These are phyloP conservation scores for Muntiacus reevesi DNA, from an alignment of 2,113 vertebrate genomes.

Conservation along the genomic window DNA sequence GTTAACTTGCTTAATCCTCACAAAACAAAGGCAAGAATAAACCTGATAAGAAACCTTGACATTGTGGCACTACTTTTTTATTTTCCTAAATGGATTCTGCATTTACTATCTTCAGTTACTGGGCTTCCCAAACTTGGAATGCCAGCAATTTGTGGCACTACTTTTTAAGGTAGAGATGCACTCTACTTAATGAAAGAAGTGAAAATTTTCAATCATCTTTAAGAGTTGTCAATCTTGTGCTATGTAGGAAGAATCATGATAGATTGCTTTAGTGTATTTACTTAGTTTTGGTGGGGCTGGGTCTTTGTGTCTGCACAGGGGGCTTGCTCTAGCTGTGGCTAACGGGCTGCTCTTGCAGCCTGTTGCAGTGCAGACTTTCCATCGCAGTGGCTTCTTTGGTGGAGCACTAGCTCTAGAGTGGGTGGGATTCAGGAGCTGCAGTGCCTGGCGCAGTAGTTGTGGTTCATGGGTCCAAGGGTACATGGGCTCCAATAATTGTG, in stretches of 20 bases:
- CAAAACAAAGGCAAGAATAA: slow-evolving; percentile 43
- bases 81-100: not conserved
- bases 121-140: not conserved
- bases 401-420: not conserved
- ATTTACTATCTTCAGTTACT: not conserved
- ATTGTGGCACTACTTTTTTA: not conserved
- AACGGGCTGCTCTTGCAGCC: not conserved
- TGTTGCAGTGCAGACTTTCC: accelerated
- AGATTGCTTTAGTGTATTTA: not conserved
- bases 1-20: slow-evolving; percentile 40
- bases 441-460: not conserved
- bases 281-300: not conserved
- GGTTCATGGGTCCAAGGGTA: not conserved
- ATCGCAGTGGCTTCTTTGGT: not conserved
- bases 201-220: not conserved
- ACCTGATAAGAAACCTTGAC: not conserved
- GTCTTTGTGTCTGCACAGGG: not conserved
- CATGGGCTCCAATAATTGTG: not conserved
- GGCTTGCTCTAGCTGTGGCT: not conserved
- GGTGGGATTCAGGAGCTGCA: not conserved
- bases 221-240: not conserved
- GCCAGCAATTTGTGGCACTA: not conserved
- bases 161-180: not conserved
- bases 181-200: not conserved
- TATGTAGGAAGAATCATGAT: not conserved